phyloP scores from a whole-genome alignment of 2,797 vertebrate genomes.

The Pseudotriccus pelzelni region DNA sequence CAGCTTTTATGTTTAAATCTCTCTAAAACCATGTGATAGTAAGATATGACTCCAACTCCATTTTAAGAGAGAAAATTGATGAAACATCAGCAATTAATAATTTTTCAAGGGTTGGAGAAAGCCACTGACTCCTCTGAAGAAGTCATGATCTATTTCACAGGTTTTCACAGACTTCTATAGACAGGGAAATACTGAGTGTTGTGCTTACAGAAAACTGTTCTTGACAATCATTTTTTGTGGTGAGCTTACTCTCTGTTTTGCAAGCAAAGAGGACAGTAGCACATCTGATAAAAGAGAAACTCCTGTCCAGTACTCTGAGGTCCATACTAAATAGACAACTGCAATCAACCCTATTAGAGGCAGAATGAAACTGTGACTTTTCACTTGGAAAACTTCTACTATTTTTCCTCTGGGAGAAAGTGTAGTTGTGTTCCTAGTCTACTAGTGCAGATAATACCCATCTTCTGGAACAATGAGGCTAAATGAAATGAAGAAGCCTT shows the following conservation, averaged over 20 bases:
- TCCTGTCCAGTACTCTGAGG: background rate
- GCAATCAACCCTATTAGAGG: background rate
- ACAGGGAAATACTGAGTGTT: background rate
- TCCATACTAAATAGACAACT: background rate
- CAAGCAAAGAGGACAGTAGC: background rate
- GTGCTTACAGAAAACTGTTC: background rate
- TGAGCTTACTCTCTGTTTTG: background rate
- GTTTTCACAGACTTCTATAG: background rate
- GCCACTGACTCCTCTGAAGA: background rate
- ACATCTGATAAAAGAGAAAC: background rate
- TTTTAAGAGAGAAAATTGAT: background rate
- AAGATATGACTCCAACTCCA: background rate
- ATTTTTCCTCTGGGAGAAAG: background rate
- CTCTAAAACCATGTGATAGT: background rate
- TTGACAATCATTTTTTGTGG: background rate
- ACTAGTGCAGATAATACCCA: background rate
- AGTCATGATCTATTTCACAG: background rate
- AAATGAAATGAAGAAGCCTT: background rate
- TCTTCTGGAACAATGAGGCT: background rate
- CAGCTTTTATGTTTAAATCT: background rate
- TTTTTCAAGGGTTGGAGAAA: background rate
- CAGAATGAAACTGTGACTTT: background rate
- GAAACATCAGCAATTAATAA: background rate
- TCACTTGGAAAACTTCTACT: background rate
- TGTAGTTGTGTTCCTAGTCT: background rate